Conservation (phyloP, 2,113 vertebrate genomes). For the Sigmodon hispidus region DNA sequence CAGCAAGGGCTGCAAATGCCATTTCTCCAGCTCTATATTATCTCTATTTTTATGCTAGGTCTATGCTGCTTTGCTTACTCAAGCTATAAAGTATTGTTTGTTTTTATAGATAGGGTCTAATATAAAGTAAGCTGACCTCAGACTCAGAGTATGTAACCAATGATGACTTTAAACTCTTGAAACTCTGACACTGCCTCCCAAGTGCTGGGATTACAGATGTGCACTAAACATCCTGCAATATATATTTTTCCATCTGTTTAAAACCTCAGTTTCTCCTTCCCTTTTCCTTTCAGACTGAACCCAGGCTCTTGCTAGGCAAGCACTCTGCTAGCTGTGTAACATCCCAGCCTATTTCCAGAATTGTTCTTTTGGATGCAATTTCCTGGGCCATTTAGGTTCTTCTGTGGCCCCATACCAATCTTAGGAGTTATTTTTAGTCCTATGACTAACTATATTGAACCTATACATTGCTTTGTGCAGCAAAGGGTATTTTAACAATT, state of each 20-base stretch:
- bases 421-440: neutral
- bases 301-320: neutral
- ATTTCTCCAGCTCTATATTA: neutral
- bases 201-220: neutral
- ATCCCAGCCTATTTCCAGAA: neutral
- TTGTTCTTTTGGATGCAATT: neutral
- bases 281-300: neutral
- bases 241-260: neutral
- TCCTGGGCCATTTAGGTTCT: neutral
- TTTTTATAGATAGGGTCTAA: neutral
- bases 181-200: neutral
- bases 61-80: neutral
- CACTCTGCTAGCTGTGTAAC: neutral
- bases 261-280: neutral
- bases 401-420: neutral
- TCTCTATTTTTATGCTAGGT: neutral
- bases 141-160: neutral
- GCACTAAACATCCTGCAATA: neutral
- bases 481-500: neutral
- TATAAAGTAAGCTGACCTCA: neutral
- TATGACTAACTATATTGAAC: neutral
- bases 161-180: neutral
- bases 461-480: neutral
- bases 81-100: neutral
- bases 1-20: neutral